A percentile compares a stretch with the other conserved stretches of the same genome.
phyloP scores from a whole-genome alignment of 2,888 invertebrate species.

The Poecilobothrus nobilitatus region DNA sequence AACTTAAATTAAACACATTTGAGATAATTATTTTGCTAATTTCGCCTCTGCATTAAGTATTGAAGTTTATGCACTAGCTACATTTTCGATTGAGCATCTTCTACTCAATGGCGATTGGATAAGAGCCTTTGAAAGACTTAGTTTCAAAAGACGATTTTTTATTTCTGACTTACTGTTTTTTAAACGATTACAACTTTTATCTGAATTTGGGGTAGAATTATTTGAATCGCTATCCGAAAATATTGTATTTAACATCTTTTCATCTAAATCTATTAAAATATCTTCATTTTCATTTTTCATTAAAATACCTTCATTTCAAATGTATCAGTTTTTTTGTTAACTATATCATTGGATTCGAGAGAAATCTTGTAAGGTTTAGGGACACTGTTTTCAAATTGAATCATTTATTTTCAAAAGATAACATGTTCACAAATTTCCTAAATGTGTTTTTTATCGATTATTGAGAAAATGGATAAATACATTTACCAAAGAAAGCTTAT shows the following conservation, averaged over 20 bases:
- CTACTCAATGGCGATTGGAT: constrained; percentile 25
- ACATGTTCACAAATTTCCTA: too few species aligned
- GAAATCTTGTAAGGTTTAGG: too few species aligned
- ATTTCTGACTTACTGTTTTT: constrained; percentile 18
- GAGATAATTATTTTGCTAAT: constrained; percentile 24
- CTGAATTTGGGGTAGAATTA: not conserved
- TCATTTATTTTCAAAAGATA: too few species aligned
- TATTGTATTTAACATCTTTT: not conserved
- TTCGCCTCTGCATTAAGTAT: constrained; percentile 24
- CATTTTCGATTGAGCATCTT: constrained; percentile 15
- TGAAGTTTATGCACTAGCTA: constrained; percentile 22
- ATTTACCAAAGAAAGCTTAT: too few species aligned
- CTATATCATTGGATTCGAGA: too few species aligned
- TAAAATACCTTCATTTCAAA: too few species aligned
- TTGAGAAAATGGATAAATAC: too few species aligned
- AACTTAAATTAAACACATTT: constrained; percentile 18
- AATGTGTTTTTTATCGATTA: too few species aligned
- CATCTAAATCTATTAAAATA: not conserved
- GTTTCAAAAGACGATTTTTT: constrained; percentile 28
- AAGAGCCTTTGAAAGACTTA: constrained; percentile 30
- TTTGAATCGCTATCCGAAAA: not conserved
- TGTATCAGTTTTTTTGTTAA: too few species aligned
- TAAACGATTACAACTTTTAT: not conserved
- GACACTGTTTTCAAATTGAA: too few species aligned
- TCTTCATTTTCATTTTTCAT: too few species aligned